phyloP scores from a whole-genome alignment of 2,888 invertebrate genomes.

The Eledone cirrhosa region DNA sequence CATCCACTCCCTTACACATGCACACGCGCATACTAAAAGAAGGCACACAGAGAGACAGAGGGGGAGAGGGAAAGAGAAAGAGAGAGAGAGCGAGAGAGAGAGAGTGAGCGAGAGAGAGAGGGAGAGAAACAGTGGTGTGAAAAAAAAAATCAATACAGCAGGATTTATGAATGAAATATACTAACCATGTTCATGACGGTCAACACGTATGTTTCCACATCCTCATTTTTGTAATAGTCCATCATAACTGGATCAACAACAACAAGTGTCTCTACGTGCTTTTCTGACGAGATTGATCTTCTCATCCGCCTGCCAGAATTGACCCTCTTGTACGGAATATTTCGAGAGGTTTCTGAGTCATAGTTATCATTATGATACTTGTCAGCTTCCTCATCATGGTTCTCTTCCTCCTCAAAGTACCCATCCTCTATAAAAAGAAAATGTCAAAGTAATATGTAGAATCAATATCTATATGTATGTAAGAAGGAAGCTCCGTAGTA shows the following conservation, averaged over 20 bases:
- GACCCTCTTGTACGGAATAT: neutral
- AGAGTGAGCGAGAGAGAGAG: too few relatives aligned
- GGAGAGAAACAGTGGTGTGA: neutral
- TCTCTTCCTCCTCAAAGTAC: neutral
- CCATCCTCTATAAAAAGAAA: too few relatives aligned
- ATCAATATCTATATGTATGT: too few relatives aligned
- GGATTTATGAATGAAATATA: slow-evolving; percentile 9
- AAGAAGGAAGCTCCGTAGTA: too few relatives aligned
- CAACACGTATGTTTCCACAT: slow-evolving; percentile 84
- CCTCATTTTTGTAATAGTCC: slow-evolving; percentile 82
- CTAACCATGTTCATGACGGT: slow-evolving; percentile 92
- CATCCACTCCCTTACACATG: too few relatives aligned
- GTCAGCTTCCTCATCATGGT: too few relatives aligned
- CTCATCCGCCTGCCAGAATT: slow-evolving; percentile 43
- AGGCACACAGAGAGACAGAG: too few relatives aligned
- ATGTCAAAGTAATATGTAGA: too few relatives aligned
- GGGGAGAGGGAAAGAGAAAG: neutral
- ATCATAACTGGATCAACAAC: slow-evolving; percentile 90
- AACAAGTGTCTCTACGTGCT: slow-evolving; percentile 81
- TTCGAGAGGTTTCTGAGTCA: neutral
- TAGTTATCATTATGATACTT: too few relatives aligned
- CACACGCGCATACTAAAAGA: too few relatives aligned
- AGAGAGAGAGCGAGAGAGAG: neutral
- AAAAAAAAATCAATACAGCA: neutral
- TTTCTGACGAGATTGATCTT: slow-evolving; percentile 65